Percentiles rank a stretch among this genome's conserved stretches.
Evolutionary conservation across 2,113 vertebrate species (phyloP).

Genomic region (Chaetops frenatus): DNA sequence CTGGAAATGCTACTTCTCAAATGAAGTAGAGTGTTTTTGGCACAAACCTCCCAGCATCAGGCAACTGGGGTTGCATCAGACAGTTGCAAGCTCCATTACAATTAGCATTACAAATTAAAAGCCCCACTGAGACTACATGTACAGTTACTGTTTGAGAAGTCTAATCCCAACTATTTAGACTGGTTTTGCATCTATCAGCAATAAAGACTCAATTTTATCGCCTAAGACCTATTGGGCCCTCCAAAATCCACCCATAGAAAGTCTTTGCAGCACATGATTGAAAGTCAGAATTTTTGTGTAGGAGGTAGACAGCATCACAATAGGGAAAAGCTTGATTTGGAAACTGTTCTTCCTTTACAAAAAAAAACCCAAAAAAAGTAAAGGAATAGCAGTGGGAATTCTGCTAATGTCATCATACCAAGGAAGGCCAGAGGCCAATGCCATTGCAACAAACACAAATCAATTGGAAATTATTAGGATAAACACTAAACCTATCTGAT

Average conservation of each 20-base stretch:
- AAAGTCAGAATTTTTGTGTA: background rate
- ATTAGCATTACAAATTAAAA: slow-evolving; percentile 29
- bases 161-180: background rate
- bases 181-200: background rate
- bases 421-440: background rate
- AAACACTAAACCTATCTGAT: background rate
- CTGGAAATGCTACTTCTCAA: background rate
- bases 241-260: background rate
- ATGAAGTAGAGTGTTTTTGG: background rate
- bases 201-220: background rate
- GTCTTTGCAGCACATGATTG: background rate
- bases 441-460: background rate
- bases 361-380: background rate
- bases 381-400: background rate
- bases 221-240: background rate
- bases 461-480: background rate
- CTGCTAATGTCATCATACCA: background rate
- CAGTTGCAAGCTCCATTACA: background rate
- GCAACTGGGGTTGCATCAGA: slow-evolving; percentile 5
- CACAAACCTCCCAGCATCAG: slow-evolving; percentile 4
- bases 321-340: background rate
- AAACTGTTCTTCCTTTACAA: background rate
- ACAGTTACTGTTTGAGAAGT: background rate
- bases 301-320: background rate
- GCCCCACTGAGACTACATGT: background rate